Base-by-base conservation (phyloP, 2,888 invertebrate genomes). In the Caenorhabditis japonica region DNA sequence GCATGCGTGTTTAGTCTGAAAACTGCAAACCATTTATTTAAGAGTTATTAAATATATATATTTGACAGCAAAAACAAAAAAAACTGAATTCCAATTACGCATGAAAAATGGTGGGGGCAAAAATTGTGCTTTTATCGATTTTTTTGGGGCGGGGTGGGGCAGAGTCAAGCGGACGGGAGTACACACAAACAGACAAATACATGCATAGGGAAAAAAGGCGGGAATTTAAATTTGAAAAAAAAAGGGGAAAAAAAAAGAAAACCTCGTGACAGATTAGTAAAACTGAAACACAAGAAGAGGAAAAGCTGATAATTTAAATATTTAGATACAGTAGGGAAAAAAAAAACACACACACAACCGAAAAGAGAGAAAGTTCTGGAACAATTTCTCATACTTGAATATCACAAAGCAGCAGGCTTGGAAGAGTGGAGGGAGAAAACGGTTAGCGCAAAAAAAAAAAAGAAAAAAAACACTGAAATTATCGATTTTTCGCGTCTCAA, bases 21-120 rank as follows among this genome's bases (percentile, higher is more conserved):
- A 55, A 55, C 62, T 55, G 62, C 53, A 53, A 62, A 64, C 39
- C 47, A n/a, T 62, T 64, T 64, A 64, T 64, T 46, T 27, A 17
- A 33, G 34, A 62, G 43, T 33, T 43, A 43, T 15, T 39, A 52
- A 43, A 43, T 8, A 46, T 19, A 47, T n/a, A 34, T 41, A 51
- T 39, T 43, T 60, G 33, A 10, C 47, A 38, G 23, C 17, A 51
- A 41, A 53, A 34, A 33, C 21, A 52, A 52, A 44, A 19, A n/a
- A n/a, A n/a, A n/a, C n/a, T n/a, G 21, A 17, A 15, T 23, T 12
- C 21, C 19, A 64, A 64, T 61, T 62, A 52, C 51, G 62, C 62
- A n/a, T n/a, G n/a, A n/a, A n/a, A n/a, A 44, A 21, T 34, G 36
- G 23, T 41, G 51, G 30, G 30, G 30, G 30, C 5, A 30, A 30